A percentile compares a stretch with the other conserved stretches of the same genome.
phyloP scores from a whole-genome alignment of 1,140 invertebrate genomes.

The Conus ventricosus region DNA sequence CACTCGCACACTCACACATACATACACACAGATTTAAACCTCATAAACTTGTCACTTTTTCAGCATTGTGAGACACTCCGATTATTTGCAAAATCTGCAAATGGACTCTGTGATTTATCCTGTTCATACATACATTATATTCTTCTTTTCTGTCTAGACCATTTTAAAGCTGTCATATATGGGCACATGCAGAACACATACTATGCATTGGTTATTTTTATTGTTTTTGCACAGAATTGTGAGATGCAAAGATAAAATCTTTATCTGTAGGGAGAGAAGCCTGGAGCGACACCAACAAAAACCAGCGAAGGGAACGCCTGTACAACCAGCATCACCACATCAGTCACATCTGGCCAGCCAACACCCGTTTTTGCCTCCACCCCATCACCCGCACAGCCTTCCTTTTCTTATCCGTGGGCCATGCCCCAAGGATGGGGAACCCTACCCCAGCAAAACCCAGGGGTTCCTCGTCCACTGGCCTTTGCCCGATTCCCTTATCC shows the following conservation, averaged over 20 bases:
- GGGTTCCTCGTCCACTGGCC: background rate
- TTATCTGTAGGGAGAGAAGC: conserved; percentile 24
- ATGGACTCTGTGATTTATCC: too few species aligned
- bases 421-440: conserved; percentile 31
- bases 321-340: background rate
- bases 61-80: too few species aligned
- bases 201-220: too few species aligned
- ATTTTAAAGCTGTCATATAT: too few species aligned
- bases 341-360: background rate
- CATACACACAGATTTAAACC: too few species aligned
- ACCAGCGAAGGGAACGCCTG: background rate
- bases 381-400: background rate
- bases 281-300: background rate
- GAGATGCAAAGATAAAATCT: background rate
- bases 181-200: too few species aligned
- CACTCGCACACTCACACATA: too few species aligned
- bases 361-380: background rate
- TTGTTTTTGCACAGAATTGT: too few species aligned
- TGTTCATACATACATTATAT: too few species aligned
- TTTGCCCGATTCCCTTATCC: conserved; percentile 49
- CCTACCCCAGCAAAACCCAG: background rate
- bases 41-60: too few species aligned
- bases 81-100: too few species aligned
- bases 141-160: too few species aligned
- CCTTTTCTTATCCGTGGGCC: conserved; percentile 22